Evolutionary conservation across 1,140 invertebrate species (phyloP).

Genomic region (Phenacoccus solenopsis): DNA sequence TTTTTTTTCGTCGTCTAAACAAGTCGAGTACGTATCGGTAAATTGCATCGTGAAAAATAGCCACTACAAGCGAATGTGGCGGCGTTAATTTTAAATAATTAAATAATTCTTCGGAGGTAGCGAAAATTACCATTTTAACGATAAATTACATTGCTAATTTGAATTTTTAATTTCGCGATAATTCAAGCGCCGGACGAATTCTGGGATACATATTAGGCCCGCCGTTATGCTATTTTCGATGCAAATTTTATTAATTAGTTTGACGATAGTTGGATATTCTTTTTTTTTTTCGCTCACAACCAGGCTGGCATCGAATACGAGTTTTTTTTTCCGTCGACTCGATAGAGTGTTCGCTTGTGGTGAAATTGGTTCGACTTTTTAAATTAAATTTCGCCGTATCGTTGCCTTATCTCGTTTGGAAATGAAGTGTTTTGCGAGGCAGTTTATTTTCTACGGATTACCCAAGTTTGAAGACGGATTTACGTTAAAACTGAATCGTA

Average conservation of each 20-base stretch:
- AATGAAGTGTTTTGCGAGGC: too few species aligned
- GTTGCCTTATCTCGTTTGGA: too few species aligned
- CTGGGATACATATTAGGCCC: not conserved
- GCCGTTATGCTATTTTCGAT: not conserved
- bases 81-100: not conserved
- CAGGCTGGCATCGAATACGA: too few species aligned
- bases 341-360: too few species aligned
- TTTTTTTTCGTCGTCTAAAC: not conserved
- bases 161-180: not conserved
- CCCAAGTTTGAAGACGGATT: too few species aligned
- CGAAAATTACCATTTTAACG: not conserved
- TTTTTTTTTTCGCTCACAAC: too few species aligned
- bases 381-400: too few species aligned
- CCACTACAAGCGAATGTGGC: not conserved
- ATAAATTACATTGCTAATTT: constrained; percentile 3
- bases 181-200: not conserved
- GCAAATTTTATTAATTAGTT: constrained; percentile 3
- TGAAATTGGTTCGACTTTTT: too few species aligned
- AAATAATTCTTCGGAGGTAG: not conserved
- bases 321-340: too few species aligned
- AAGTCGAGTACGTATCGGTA: too few species aligned
- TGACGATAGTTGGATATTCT: not conserved
- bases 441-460: too few species aligned
- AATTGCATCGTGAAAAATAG: not conserved
- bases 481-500: too few species aligned